Percentiles rank a stretch among this genome's conserved stretches.
phyloP scores from a whole-genome alignment of 2,113 vertebrate genomes.

The Candoia aspera region DNA sequence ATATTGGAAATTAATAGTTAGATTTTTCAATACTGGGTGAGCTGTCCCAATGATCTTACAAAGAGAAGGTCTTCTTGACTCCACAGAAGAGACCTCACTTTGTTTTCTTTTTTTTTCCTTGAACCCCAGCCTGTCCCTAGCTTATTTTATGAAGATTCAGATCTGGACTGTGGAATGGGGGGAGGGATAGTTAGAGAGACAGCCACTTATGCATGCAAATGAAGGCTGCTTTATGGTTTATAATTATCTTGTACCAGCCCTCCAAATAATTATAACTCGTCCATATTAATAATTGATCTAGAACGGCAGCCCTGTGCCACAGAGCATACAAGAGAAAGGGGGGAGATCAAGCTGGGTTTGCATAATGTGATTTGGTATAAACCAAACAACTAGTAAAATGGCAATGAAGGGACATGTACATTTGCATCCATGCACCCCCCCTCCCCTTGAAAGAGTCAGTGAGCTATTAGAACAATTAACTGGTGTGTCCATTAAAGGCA shows the following conservation, averaged over 20 bases:
- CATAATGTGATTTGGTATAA: conserved; percentile 60
- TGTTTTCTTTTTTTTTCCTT: conserved; percentile 1
- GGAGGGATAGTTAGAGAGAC: background rate
- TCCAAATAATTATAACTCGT: conserved; percentile 70
- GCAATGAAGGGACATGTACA: conserved; percentile 21
- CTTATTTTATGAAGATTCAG: conserved; percentile 28
- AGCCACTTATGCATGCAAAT: background rate
- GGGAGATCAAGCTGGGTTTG: conserved; percentile 46
- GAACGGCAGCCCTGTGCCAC: conserved; percentile 56
- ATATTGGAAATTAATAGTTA: background rate
- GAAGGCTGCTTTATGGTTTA: conserved; percentile 69
- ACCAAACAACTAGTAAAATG: conserved; percentile 61
- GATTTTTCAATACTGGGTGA: background rate
- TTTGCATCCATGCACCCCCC: background rate
- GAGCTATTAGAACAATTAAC: conserved; percentile 76
- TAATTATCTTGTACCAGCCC: conserved; percentile 73
- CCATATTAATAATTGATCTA: conserved; percentile 73
- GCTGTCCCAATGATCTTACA: background rate
- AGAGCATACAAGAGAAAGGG: conserved; percentile 59
- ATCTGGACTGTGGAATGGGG: background rate
- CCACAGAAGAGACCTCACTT: rapidly evolving
- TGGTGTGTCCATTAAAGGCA: conserved; percentile 67
- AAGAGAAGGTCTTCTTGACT: background rate
- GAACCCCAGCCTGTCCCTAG: background rate
- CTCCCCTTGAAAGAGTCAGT: conserved; percentile 67